Evolutionary conservation across 2,888 invertebrate species (phyloP).

Genomic region (Catocala fraxini): DNA sequence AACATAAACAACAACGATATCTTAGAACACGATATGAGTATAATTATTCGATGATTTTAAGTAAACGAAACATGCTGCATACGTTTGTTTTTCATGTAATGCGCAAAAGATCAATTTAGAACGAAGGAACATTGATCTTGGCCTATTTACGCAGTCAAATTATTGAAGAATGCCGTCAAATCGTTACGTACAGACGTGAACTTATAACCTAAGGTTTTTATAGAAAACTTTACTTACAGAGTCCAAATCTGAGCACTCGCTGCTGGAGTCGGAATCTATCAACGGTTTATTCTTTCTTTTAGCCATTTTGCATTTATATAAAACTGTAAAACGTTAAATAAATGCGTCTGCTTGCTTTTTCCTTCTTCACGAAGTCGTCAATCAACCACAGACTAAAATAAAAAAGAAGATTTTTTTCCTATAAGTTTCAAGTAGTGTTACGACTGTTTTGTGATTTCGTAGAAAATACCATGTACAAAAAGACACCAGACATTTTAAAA

Average conservation of each 20-base stretch:
- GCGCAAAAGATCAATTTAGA: conserved; percentile 66
- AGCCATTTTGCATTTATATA: conserved; percentile 88
- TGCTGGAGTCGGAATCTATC: conserved; percentile 94
- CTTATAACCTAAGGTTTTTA: conserved; percentile 64
- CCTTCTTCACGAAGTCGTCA: conserved; percentile 56
- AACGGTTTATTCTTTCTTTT: conserved; percentile 94
- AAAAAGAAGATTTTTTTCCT: conserved; percentile 14
- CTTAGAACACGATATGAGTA: conserved; percentile 44
- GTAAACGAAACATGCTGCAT: conserved; percentile 14
- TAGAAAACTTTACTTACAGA: conserved; percentile 89
- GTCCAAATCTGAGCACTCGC: conserved; percentile 94
- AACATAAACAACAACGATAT: conserved; percentile 53
- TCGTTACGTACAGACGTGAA: conserved; percentile 62
- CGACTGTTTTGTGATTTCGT: too few relatives aligned
- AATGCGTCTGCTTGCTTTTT: conserved; percentile 59
- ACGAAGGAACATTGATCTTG: conserved; percentile 74
- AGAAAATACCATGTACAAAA: too few relatives aligned
- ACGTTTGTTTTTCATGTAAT: conserved; percentile 48
- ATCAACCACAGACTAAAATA: conserved; percentile 51
- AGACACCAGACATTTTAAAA: too few relatives aligned
- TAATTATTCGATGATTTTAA: conserved; percentile 28
- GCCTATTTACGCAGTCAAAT: conserved; percentile 78
- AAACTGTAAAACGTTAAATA: conserved; percentile 54
- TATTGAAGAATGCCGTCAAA: conserved; percentile 74
- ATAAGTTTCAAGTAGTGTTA: not conserved